Evolutionary conservation across 2,113 vertebrate species (phyloP).

Genomic region (Prochilodus magdalenae): DNA sequence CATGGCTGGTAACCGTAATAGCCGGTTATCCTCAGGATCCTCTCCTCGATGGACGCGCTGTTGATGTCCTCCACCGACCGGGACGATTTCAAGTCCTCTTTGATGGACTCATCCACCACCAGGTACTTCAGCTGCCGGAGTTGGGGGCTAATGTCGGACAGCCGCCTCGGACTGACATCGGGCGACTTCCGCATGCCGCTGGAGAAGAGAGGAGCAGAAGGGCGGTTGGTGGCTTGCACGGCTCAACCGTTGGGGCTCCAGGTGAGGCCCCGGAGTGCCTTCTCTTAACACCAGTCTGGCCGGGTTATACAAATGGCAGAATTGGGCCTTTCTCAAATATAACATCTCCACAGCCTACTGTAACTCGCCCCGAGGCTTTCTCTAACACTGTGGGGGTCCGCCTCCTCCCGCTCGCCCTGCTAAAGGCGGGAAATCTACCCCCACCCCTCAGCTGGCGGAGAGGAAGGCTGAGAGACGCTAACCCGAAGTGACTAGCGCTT

Average conservation of each 20-base stretch:
- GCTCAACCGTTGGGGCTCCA: slow-evolving; percentile 12
- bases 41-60: slow-evolving; percentile 90
- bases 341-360: not conserved
- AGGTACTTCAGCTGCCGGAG: slow-evolving; percentile 95
- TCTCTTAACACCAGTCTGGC: not conserved
- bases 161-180: slow-evolving; percentile 92
- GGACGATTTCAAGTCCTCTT: slow-evolving; percentile 92
- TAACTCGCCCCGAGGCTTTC: slow-evolving; percentile 3
- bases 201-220: slow-evolving; percentile 62
- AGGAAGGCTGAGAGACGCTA: slow-evolving; percentile 62
- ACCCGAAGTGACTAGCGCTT: slow-evolving; percentile 68
- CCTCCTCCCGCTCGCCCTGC: not conserved
- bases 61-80: slow-evolving; percentile 93
- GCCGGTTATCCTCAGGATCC: slow-evolving; percentile 91
- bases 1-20: slow-evolving; percentile 96
- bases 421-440: slow-evolving; percentile 60
- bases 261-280: not conserved
- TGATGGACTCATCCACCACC: slow-evolving; percentile 94
- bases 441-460: slow-evolving; percentile 69
- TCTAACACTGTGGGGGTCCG: not conserved
- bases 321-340: not conserved
- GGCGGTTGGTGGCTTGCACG: slow-evolving; percentile 30
- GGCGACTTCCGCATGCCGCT: slow-evolving; percentile 92
- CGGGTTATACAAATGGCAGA: not conserved
- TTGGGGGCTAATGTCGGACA: slow-evolving; percentile 96